Percentiles rank a stretch among this genome's conserved stretches.
These are phyloP conservation scores for Leuciscus waleckii DNA, from an alignment of 2,797 vertebrate species.

Conservation along the genomic window DNA sequence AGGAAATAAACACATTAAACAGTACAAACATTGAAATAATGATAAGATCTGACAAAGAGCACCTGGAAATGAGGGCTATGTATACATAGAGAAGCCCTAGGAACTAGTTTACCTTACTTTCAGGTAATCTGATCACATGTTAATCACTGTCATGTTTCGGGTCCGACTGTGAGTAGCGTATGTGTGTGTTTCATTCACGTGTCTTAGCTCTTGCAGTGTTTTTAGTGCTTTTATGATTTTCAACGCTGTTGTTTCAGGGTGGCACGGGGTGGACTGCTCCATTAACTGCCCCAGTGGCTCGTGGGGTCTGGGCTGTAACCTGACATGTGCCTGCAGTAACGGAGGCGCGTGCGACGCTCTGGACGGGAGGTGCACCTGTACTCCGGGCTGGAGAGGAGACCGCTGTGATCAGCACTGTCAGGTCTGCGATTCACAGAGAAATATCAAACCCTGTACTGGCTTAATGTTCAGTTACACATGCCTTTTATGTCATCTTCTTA, in stretches of 20 bases:
- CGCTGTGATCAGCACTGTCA: slow-evolving; percentile 88
- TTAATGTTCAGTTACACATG: neutral
- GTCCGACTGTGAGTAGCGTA: neutral
- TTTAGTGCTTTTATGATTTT: neutral
- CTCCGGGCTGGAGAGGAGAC: slow-evolving; percentile 91
- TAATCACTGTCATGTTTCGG: neutral
- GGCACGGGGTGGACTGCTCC: slow-evolving; percentile 96
- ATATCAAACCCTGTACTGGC: neutral
- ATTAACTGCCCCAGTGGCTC: slow-evolving; percentile 93
- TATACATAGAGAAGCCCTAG: too few species aligned
- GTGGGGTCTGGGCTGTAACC: slow-evolving; percentile 93
- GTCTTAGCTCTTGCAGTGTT: neutral
- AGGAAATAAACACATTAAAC: too few species aligned
- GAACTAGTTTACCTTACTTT: neutral
- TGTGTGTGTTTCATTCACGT: neutral
- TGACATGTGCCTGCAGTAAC: slow-evolving; percentile 88
- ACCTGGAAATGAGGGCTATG: too few species aligned
- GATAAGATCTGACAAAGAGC: too few species aligned
- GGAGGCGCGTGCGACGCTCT: slow-evolving; percentile 90
- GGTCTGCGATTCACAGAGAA: slow-evolving; percentile 71
- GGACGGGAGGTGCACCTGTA: slow-evolving; percentile 89
- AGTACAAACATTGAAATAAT: too few species aligned
- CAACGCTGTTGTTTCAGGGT: slow-evolving; percentile 77
- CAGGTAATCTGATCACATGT: neutral
- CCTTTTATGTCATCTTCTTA: neutral